Evolutionary conservation across 2,113 vertebrate species (phyloP).

Genomic region (Tragelaphus scriptus): DNA sequence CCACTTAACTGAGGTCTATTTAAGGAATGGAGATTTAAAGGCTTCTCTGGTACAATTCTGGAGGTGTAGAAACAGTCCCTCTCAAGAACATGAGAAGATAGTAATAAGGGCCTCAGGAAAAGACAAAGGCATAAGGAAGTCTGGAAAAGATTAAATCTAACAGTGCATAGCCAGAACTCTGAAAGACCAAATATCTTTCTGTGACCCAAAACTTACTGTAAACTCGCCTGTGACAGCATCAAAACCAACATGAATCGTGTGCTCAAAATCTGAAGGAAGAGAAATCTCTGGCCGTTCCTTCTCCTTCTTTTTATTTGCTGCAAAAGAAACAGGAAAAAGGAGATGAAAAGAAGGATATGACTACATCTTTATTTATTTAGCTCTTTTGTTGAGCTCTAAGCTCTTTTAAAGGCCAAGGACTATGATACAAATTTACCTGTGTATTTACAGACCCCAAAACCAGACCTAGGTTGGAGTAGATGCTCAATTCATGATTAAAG

Average conservation of each 20-base stretch:
- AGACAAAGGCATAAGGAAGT: not conserved
- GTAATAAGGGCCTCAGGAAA: not conserved
- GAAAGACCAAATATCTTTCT: not conserved
- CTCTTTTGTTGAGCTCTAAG: not conserved
- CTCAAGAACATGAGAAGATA: not conserved
- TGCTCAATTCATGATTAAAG: not conserved
- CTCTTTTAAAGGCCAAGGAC: not conserved
- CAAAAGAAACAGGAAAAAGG: constrained; percentile 9
- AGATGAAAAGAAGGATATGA: not conserved
- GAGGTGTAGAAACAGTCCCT: not conserved
- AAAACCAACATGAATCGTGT: constrained; percentile 97
- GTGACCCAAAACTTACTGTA: constrained; percentile 85
- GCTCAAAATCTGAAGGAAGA: constrained; percentile 96
- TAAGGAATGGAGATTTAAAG: not conserved
- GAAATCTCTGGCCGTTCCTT: constrained; percentile 93
- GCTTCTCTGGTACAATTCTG: not conserved
- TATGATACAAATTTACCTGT: not conserved
- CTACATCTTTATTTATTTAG: not conserved
- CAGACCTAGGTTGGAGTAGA: not conserved
- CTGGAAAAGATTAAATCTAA: not conserved
- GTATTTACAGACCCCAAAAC: not conserved
- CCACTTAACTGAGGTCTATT: not conserved
- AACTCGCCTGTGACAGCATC: constrained; percentile 97
- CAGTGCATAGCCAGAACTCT: not conserved
- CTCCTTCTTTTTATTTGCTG: constrained; percentile 95